Evolutionary conservation across 1,140 invertebrate species (phyloP), one percentile per base, ranked within the genome.

Genomic region (Rhynchophorus ferrugineus): DNA sequence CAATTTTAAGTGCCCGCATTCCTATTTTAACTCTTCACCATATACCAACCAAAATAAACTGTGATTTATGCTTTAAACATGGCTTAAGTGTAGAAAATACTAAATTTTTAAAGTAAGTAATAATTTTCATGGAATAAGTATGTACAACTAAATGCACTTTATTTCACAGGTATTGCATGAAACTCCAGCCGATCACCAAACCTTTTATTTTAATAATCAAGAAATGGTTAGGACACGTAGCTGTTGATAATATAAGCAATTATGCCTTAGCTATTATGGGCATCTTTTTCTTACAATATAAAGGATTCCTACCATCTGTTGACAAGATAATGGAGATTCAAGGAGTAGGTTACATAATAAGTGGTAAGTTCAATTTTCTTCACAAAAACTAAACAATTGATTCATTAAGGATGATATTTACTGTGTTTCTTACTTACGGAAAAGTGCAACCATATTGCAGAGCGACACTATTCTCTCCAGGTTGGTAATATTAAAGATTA

Each of bases 21-120:
- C 79, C 79, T 0, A 80, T 80, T 54, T 69, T 81, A 8, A 77
- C 74, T 64, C 61, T 77, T 36, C 56, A 56, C 41, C 74, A 79
- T 58, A 61, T 54, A n/a, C 48, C 56, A 2, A 72, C 71, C 3
- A 54, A 61, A 6, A 52, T 79, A 2, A 64, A 72, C 20, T 78
- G 76, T 61, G 78, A 81, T 66, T 64, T 82, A 22, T 78, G 77
- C 0, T 78, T 80, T 49, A 64, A 69, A 21, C 74, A 75, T 67
- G 73, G 75, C 3, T 66, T 80, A 11, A 70, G 71, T 54, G 71
- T 75, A 14, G 73, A 77, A 63, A 79, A 79, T 58, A 74, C 74
- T 1, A 69, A 68, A 61, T 66, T 75, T 59, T 56, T 78, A 29
- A 69, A 61, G 71, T 75, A 69, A 54, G 35, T 55, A 29, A 5